phyloP scores from a whole-genome alignment of 2,113 vertebrate species.

The Oostethus manadensis region DNA sequence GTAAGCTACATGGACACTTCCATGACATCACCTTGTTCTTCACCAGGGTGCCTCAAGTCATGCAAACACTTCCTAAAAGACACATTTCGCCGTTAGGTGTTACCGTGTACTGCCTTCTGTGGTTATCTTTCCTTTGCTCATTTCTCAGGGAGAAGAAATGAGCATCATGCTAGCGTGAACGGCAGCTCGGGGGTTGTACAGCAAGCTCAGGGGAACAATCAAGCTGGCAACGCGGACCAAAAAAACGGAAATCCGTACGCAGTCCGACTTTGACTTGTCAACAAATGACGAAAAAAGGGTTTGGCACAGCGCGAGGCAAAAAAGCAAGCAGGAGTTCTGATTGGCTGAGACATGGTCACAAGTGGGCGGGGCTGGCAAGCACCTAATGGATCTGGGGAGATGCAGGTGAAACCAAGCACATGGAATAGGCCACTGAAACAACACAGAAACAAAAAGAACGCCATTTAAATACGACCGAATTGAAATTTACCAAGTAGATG shows the following conservation, averaged over 20 bases:
- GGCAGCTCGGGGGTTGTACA: too few species aligned
- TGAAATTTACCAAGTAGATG: not conserved
- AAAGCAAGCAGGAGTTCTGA: slow-evolving; percentile 1
- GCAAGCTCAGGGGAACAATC: not conserved
- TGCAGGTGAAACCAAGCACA: not conserved
- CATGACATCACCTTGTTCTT: too few species aligned
- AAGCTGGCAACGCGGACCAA: not conserved
- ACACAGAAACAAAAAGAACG: not conserved
- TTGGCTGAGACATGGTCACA: not conserved
- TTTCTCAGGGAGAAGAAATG: too few species aligned
- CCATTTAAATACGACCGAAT: not conserved
- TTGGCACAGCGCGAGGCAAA: not conserved
- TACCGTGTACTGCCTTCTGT: not conserved
- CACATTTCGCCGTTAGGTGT: not conserved
- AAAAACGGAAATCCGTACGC: not conserved
- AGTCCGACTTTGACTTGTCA: not conserved
- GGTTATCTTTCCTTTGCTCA: too few species aligned
- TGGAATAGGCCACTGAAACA: not conserved
- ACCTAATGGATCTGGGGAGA: slow-evolving; percentile 4
- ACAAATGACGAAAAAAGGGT: not conserved
- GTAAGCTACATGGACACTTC: not conserved
- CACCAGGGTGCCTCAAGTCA: too few species aligned
- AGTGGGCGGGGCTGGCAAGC: not conserved
- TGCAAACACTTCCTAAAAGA: slow-evolving; percentile 4
- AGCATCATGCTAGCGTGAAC: too few species aligned